These are phyloP conservation scores for Sycophaga agraensis DNA, from an alignment of 1,140 invertebrate genomes.

Conservation along the genomic window DNA sequence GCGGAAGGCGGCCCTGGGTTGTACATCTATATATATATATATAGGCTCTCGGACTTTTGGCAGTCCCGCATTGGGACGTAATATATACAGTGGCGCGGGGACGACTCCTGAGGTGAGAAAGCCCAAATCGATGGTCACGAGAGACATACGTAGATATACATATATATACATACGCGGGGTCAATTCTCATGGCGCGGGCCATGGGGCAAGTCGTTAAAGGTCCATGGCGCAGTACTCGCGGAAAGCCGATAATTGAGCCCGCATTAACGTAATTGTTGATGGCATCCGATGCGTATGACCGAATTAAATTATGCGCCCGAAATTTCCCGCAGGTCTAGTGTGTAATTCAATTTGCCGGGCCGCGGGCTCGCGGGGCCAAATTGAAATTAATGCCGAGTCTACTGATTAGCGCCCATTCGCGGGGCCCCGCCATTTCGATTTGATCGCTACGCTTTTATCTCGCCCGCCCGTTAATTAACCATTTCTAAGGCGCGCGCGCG, in stretches of 20 bases:
- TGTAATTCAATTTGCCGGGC: conserved; percentile 6
- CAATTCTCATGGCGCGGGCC: conserved; percentile 18
- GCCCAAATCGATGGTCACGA: background rate
- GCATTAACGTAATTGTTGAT: conserved; percentile 22
- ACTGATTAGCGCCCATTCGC: too few relatives aligned
- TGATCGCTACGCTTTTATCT: too few relatives aligned
- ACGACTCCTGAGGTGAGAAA: too few relatives aligned
- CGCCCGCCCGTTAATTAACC: too few relatives aligned
- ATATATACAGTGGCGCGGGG: too few relatives aligned
- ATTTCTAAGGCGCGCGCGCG: too few relatives aligned
- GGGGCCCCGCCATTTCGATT: too few relatives aligned
- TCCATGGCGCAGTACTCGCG: background rate
- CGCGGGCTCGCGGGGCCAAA: background rate
- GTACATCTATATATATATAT: too few relatives aligned
- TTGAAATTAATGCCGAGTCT: conserved; percentile 8
- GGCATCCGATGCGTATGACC: background rate
- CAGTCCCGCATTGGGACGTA: too few relatives aligned
- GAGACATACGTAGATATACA: background rate
- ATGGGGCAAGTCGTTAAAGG: background rate
- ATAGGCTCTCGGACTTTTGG: too few relatives aligned
- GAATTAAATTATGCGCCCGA: conserved; percentile 12
- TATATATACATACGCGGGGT: background rate
- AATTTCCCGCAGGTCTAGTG: background rate
- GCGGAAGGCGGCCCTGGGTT: too few relatives aligned
- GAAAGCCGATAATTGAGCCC: conserved; percentile 16